Evolutionary conservation across 2,113 vertebrate genomes (phyloP).

Genomic region (Microcebus jonahi): DNA sequence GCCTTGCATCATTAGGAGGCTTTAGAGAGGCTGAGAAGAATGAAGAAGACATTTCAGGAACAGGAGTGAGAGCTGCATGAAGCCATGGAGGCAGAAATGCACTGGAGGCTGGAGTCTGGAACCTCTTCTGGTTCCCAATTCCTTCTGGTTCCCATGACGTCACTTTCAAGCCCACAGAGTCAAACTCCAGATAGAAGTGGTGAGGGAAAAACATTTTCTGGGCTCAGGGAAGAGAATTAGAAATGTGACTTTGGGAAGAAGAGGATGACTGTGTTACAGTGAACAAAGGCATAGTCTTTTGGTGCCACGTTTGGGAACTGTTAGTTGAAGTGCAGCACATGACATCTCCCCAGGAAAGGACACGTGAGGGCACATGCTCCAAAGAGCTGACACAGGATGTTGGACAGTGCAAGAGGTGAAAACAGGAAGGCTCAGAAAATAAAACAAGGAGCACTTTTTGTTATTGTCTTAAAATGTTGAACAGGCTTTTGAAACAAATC

Average conservation of each 20-base stretch:
- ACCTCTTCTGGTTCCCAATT: not conserved
- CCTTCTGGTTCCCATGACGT: not conserved
- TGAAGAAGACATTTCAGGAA: not conserved
- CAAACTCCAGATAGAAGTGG: not conserved
- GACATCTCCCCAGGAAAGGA: conserved; percentile 39
- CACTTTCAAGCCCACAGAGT: not conserved
- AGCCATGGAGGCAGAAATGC: not conserved
- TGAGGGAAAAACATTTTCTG: not conserved
- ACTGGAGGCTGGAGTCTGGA: fast-evolving
- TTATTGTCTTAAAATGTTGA: not conserved
- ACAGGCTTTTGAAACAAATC: not conserved
- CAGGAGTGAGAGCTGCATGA: not conserved
- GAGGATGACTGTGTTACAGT: not conserved
- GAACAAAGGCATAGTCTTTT: not conserved
- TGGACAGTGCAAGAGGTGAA: not conserved
- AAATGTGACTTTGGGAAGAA: not conserved
- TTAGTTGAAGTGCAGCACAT: not conserved
- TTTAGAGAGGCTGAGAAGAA: not conserved
- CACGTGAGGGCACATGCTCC: not conserved
- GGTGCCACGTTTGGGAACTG: not conserved
- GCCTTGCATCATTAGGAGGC: not conserved
- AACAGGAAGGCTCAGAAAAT: not conserved
- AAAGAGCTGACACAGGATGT: not conserved
- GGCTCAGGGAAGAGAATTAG: not conserved
- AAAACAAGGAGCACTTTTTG: not conserved